Conservation (phyloP, 2,888 invertebrate genomes). For the Gastracanthus pulcherrimus region DNA sequence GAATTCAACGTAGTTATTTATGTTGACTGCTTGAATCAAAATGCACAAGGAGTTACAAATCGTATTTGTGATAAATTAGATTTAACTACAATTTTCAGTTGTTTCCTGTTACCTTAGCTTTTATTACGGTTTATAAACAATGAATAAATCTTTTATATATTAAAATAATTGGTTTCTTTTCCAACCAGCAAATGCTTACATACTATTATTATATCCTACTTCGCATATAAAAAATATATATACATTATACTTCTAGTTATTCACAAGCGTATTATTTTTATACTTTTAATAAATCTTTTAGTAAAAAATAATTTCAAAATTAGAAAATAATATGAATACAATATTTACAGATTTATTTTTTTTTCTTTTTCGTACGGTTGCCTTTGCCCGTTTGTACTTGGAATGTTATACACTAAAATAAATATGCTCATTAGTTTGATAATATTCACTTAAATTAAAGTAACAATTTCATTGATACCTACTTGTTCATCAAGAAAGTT, state of each 20-base stretch:
- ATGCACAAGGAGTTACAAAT: constrained; percentile 12
- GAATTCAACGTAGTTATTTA: background rate
- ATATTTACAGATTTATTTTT: too few relatives aligned
- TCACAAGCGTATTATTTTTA: background rate
- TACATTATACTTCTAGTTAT: background rate
- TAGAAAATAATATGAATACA: background rate
- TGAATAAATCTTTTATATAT: constrained; percentile 41
- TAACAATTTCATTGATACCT: constrained; percentile 28
- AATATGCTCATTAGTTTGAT: constrained; percentile 25
- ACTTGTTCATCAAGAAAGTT: constrained; percentile 79
- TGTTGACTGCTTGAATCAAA: constrained; percentile 9
- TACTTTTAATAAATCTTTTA: background rate
- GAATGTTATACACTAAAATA: constrained; percentile 68
- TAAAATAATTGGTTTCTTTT: constrained; percentile 10
- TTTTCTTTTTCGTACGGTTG: constrained; percentile 39
- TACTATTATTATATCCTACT: background rate
- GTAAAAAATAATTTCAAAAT: background rate
- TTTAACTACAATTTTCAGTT: background rate
- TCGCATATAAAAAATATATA: constrained; percentile 13
- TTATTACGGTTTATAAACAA: constrained; percentile 32
- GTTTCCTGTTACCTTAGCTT: constrained; percentile 20
- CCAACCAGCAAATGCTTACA: background rate
- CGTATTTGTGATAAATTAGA: constrained; percentile 37
- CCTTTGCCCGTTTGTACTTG: constrained; percentile 57
- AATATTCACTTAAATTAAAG: background rate